Evolutionary conservation across 2,888 invertebrate species (phyloP), one percentile per base, ranked within the genome.

Genomic region (Pheosia tremula): DNA sequence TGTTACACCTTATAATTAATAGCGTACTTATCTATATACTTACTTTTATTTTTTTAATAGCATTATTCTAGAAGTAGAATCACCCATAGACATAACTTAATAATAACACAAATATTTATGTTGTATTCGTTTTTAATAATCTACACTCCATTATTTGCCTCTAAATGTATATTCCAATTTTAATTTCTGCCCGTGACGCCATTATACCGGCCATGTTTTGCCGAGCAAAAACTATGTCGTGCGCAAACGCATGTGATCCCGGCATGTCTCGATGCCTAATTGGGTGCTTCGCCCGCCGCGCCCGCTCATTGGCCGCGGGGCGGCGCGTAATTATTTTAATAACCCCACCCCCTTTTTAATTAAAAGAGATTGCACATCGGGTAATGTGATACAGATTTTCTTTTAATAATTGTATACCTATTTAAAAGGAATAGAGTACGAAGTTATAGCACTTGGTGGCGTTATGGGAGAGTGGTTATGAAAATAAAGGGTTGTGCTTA

Each of bases 281-380:
- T 93, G 93, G 92, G 81, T 83, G 80, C 80, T 79, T 79, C 81
- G 74, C 71, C 73, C 78, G 74, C 75, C 80, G 75, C 75, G 86
- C 74, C 74, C 77, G 81, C 82, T 82, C 83, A 89, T 91, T 91
- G 93, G 91, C 72, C 80, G 85, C 72, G 81, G 84, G 86, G 88
- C 86, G 87, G 87, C 68, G 83, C 89, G 85, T 90, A 90, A 92
- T 92, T 92, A 92, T 87, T 83, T 87, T 88, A 89, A 90, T 88
- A 90, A 88, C 88, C 83, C 88, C 92, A 89, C 92, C 92, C 85
- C 78, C 79, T 84, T 88, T 87, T 87, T 88, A 90, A 90, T 91
- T 91, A 91, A 88, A 86, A 81, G 68, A 78, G 72, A 72, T 67
- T 68, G 68, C 58, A 64, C 68, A 68, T 60, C 24, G 13, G 56